Conservation (phyloP, 2,113 vertebrate species). For the Semnopithecus entellus region DNA sequence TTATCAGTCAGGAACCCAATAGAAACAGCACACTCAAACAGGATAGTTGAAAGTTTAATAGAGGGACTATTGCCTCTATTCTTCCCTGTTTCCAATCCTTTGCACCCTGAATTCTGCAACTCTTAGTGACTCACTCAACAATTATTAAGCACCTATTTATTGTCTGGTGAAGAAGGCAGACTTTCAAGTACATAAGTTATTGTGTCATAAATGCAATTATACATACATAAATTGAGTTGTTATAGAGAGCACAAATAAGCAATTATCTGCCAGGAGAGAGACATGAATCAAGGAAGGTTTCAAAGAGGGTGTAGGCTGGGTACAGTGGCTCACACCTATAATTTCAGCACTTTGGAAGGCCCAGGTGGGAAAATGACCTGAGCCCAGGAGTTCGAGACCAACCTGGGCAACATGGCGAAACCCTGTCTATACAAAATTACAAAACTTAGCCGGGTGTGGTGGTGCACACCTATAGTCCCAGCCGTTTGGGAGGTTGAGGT, state of each 20-base stretch:
- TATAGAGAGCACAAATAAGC: neutral
- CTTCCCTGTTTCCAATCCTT: neutral
- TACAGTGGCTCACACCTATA: no score
- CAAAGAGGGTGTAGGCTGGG: neutral
- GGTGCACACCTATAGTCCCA: no score
- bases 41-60: neutral
- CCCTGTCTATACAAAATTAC: no score
- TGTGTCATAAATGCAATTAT: slow-evolving; percentile 4
- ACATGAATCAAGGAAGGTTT: neutral
- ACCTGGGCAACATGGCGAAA: no score
- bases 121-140: neutral
- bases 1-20: neutral
- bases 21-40: slow-evolving; percentile 4
- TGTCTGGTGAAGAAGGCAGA: neutral
- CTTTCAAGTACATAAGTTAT: slow-evolving; percentile 12
- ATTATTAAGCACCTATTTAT: neutral
- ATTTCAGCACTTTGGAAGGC: no score
- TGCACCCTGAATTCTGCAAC: neutral
- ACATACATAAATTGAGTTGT: neutral
- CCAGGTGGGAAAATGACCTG: no score
- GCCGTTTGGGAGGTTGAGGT: no score
- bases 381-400: no score
- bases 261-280: neutral
- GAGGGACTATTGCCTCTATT: neutral
- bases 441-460: no score